These are phyloP conservation scores for Rhamnusium bicolor DNA, from an alignment of 2,888 invertebrate genomes.

Conservation along the genomic window DNA sequence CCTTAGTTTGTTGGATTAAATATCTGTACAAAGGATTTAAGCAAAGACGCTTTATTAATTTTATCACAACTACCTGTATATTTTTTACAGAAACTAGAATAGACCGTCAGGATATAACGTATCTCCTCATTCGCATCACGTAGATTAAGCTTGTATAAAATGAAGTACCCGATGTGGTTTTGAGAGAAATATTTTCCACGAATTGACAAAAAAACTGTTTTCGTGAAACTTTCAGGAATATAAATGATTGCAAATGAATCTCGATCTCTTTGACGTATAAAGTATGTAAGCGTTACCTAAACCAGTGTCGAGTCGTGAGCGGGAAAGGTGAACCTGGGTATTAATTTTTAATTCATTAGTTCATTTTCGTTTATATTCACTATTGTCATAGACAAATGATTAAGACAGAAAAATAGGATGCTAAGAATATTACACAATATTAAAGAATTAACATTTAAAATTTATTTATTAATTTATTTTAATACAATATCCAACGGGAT, in stretches of 20 bases:
- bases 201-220: conserved; percentile 60
- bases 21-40: no score
- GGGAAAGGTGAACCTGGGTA: not conserved
- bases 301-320: conserved; percentile 9
- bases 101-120: not conserved
- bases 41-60: no score
- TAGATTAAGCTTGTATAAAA: conserved; percentile 56
- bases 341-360: no score
- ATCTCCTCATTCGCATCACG: conserved; percentile 49
- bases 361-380: no score
- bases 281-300: not conserved
- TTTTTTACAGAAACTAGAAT: not conserved
- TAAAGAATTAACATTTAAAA: no score
- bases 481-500: no score
- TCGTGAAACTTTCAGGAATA: conserved; percentile 62
- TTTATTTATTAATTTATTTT: no score
- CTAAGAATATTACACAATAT: no score
- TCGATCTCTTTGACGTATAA: conserved; percentile 42
- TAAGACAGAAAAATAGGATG: no score
- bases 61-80: not conserved
- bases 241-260: conserved; percentile 67
- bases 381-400: no score
- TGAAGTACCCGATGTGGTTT: conserved; percentile 53
- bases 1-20: no score
- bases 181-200: conserved; percentile 53